phyloP scores from a whole-genome alignment of 2,888 invertebrate species.

The Clunio marinus region DNA sequence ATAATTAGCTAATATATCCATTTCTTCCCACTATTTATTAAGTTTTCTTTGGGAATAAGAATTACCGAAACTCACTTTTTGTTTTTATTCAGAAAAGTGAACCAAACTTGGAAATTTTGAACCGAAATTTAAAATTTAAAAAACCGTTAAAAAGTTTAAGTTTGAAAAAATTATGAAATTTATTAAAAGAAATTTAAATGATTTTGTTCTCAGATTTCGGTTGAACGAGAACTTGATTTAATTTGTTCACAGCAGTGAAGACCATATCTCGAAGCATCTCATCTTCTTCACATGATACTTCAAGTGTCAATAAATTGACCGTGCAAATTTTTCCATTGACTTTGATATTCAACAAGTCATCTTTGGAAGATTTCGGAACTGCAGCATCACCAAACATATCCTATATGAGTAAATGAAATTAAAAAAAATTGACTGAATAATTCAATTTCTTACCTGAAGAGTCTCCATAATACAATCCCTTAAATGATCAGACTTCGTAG shows the following conservation, averaged over 20 bases:
- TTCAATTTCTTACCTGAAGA: slow-evolving; percentile 44
- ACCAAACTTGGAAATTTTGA: no score
- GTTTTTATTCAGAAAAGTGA: no score
- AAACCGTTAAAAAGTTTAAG: no score
- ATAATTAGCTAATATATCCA: slow-evolving; percentile 46
- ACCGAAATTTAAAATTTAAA: no score
- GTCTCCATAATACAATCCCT: slow-evolving; percentile 60
- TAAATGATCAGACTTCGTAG: slow-evolving; percentile 83
- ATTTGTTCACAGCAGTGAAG: slow-evolving; percentile 75
- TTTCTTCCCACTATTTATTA: no score
- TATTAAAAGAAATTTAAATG: no score
- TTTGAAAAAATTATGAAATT: no score
- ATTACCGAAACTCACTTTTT: no score
- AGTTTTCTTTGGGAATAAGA: no score
- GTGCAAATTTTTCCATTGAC: slow-evolving; percentile 81
- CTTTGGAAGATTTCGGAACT: slow-evolving; percentile 83
- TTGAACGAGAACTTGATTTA: slow-evolving; percentile 74
- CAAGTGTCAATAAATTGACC: slow-evolving; percentile 76
- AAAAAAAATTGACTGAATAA: neutral
- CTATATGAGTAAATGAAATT: slow-evolving; percentile 53
- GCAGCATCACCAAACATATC: slow-evolving; percentile 96
- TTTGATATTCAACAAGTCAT: slow-evolving; percentile 78
- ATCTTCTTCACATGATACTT: slow-evolving; percentile 77
- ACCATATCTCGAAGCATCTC: slow-evolving; percentile 77
- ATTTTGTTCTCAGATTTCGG: no score